Conservation (phyloP, 2,113 vertebrate genomes). For the Barbus barbus region DNA sequence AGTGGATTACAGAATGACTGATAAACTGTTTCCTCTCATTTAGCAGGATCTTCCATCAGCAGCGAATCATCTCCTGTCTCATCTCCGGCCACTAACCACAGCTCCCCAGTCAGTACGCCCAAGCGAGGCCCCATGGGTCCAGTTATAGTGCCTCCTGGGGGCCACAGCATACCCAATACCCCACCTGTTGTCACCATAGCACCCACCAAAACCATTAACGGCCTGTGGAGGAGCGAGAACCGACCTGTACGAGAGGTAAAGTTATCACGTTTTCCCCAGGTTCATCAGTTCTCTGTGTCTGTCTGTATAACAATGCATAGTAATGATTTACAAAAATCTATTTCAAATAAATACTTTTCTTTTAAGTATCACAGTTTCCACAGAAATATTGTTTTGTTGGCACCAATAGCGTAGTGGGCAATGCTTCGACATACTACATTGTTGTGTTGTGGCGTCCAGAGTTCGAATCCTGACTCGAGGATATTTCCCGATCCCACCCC, state of each 20-base stretch:
- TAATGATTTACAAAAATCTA: too few relatives aligned
- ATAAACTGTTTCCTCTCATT: background rate
- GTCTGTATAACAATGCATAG: too few relatives aligned
- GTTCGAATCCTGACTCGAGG: too few relatives aligned
- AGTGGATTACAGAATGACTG: background rate
- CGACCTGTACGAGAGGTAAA: constrained; percentile 82
- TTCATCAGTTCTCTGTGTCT: too few relatives aligned
- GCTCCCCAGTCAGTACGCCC: constrained; percentile 94
- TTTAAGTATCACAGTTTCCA: too few relatives aligned
- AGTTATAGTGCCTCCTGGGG: constrained; percentile 87
- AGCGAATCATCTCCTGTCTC: constrained; percentile 96
- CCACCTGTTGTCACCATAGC: constrained; percentile 98
- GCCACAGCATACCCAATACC: constrained; percentile 94
- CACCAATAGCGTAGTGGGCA: too few relatives aligned
- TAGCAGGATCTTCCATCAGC: constrained; percentile 93
- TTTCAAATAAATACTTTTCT: too few relatives aligned
- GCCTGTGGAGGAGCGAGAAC: constrained; percentile 93
- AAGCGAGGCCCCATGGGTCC: constrained; percentile 94
- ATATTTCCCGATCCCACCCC: too few relatives aligned
- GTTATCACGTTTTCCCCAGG: background rate
- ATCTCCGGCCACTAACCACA: constrained; percentile 97
- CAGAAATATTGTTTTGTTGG: too few relatives aligned
- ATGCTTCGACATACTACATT: too few relatives aligned
- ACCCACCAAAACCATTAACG: constrained; percentile 96
- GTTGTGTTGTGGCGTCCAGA: too few relatives aligned